Evolutionary conservation across 2,113 vertebrate genomes (phyloP), one percentile per base, ranked within the genome.

Genomic region (Neofelis nebulosa): DNA sequence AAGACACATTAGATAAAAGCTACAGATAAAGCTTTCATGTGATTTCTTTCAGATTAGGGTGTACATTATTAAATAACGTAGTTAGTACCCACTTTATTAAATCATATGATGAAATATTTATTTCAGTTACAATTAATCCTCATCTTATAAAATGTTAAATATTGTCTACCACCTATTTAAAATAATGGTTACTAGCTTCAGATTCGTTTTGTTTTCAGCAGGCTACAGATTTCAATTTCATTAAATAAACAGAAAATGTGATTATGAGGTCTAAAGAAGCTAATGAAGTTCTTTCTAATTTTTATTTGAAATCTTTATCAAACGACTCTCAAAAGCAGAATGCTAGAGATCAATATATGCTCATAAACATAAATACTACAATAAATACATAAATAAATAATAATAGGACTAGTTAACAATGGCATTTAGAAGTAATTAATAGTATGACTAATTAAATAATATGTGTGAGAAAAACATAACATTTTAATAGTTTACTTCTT

Each of bases 251-350:
- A 83, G 55, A 57, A 96, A 66, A 83, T 63, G 4, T 81, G 15
- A 81, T 69, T 66, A 85, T 93, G 31, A 87, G 80, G 10, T 23
- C 78, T 87, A 93, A 74, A 69, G 48, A 94, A 95, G 57, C 65
- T 94, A 91, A 88, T 83, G 41, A 65, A 78, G 5, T 73, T 76
- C 52, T 55, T 76, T 89, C 45, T 96, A 61, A 73, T 83, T 91
- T 96, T 94, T 71, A 91, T 89, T 89, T 63, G 74, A 84, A 76
- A 93, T 94, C 33, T 80, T 36, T 55, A 36, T 94, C 90, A 83
- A 82, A 66, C 95, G 82, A 90, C 83, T 91, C 55, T 88, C n/a
- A 80, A 95, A 88, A 93, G 81, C 33, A 94, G 91, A 91, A 84
- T 84, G 74, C 23, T n/a, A 65, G 83, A 89, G 33, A 80, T 79